These are phyloP conservation scores for Zele albiditarsus DNA, from an alignment of 2,888 invertebrate genomes.

Conservation along the genomic window DNA sequence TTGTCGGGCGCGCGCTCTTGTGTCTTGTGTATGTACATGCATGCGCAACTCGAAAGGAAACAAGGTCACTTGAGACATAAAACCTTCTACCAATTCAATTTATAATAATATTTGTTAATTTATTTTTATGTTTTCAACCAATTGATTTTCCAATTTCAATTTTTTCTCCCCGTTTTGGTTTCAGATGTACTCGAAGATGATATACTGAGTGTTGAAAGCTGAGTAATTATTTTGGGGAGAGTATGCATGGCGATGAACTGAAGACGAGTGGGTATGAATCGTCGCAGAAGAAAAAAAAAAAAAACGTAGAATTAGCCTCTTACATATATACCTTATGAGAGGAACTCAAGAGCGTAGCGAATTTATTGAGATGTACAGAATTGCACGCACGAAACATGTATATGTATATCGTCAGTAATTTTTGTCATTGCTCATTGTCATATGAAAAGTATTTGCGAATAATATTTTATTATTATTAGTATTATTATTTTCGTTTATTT, in stretches of 20 bases:
- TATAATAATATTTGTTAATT: background rate
- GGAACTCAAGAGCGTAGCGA: slow-evolving; percentile 13
- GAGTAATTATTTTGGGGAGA: background rate
- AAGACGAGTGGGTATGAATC: background rate
- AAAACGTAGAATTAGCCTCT: slow-evolving; percentile 4
- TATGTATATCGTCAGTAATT: slow-evolving; percentile 2
- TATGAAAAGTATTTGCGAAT: slow-evolving; percentile 6
- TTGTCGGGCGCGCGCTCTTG: slow-evolving; percentile 53
- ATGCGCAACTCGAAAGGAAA: slow-evolving; percentile 23
- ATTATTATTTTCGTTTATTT: background rate
- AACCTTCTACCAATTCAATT: background rate
- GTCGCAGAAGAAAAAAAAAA: background rate
- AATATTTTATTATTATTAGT: background rate
- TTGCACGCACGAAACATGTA: background rate
- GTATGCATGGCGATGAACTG: background rate
- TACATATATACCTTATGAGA: background rate
- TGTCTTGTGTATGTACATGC: slow-evolving; percentile 12
- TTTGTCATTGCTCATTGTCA: slow-evolving; percentile 12
- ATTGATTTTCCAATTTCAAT: background rate
- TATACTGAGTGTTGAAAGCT: background rate
- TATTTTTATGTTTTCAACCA: background rate
- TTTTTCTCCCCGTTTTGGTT: background rate
- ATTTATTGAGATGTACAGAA: slow-evolving; percentile 6
- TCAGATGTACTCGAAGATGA: background rate
- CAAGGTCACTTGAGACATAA: slow-evolving; percentile 22